A percentile compares a stretch with the other conserved stretches of the same genome.
These are phyloP conservation scores for Aethes cnicana DNA, from an alignment of 2,888 invertebrate species.

Conservation along the genomic window DNA sequence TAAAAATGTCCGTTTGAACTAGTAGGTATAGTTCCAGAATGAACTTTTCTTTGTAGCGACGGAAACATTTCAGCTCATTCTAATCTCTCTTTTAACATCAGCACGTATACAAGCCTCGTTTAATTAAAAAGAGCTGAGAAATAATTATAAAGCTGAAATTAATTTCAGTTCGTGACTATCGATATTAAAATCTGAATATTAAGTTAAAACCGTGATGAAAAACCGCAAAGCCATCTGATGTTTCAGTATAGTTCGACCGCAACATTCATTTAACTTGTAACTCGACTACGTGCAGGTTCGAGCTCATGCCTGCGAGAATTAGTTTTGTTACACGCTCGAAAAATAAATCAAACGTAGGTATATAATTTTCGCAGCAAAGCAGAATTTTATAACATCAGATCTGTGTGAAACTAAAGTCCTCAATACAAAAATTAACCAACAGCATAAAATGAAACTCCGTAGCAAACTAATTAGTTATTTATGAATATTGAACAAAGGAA, in stretches of 20 bases:
- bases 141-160: too few relatives aligned
- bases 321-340: constrained; percentile 37
- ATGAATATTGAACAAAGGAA: constrained; percentile 7
- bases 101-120: too few relatives aligned
- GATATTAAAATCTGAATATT: constrained; percentile 10
- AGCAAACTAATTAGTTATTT: not conserved
- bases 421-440: too few relatives aligned
- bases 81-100: too few relatives aligned
- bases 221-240: constrained; percentile 36
- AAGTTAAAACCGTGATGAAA: constrained; percentile 28
- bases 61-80: too few relatives aligned
- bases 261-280: constrained; percentile 34
- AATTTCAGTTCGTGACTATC: too few relatives aligned
- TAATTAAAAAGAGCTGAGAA: too few relatives aligned
- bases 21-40: not conserved
- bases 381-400: constrained; percentile 41
- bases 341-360: constrained; percentile 38
- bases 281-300: constrained; percentile 4
- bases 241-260: constrained; percentile 34
- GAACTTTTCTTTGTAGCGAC: not conserved
- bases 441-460: not conserved
- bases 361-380: constrained; percentile 40
- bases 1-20: constrained; percentile 10
- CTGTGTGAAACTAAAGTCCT: constrained; percentile 21
- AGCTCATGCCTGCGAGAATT: constrained; percentile 33